phyloP scores from a whole-genome alignment of 92 coral and sea anemone species.

The Blastomussa wellsi region DNA sequence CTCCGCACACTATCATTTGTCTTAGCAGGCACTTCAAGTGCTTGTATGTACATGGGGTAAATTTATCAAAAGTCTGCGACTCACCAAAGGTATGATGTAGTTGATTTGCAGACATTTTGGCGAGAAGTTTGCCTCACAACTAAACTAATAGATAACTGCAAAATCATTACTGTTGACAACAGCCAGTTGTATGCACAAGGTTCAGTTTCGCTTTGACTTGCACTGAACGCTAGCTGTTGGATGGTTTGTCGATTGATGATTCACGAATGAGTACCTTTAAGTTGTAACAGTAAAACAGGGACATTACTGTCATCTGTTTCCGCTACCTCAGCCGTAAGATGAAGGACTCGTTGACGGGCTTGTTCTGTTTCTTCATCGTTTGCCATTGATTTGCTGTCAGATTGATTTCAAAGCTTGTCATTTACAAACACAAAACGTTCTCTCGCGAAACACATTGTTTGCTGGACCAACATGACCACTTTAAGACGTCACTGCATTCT shows the following conservation, averaged over 20 bases:
- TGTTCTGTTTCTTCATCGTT: constrained; percentile 63
- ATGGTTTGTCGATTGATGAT: neutral
- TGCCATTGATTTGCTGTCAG: constrained; percentile 56
- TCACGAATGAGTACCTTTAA: constrained; percentile 89
- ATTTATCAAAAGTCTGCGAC: too few species aligned
- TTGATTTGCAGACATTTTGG: too few species aligned
- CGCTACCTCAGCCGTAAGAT: constrained; percentile 97
- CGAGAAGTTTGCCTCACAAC: too few species aligned
- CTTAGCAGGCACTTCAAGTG: too few species aligned
- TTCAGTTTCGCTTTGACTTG: too few species aligned
- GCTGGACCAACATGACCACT: neutral
- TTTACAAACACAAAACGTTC: constrained; percentile 1
- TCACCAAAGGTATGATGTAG: too few species aligned
- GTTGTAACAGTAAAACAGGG: constrained; percentile 73
- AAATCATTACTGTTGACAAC: too few species aligned
- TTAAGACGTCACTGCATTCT: too few species aligned
- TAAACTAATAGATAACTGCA: too few species aligned
- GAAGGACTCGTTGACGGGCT: constrained; percentile 76
- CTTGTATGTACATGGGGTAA: too few species aligned
- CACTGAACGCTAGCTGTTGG: neutral
- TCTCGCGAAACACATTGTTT: constrained; percentile 2
- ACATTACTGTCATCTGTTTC: constrained; percentile 94
- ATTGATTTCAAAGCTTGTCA: neutral
- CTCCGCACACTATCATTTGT: too few species aligned
- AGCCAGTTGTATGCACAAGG: too few species aligned